Base-by-base conservation (phyloP, 2,888 invertebrate species). In the Dorcus hopei region DNA sequence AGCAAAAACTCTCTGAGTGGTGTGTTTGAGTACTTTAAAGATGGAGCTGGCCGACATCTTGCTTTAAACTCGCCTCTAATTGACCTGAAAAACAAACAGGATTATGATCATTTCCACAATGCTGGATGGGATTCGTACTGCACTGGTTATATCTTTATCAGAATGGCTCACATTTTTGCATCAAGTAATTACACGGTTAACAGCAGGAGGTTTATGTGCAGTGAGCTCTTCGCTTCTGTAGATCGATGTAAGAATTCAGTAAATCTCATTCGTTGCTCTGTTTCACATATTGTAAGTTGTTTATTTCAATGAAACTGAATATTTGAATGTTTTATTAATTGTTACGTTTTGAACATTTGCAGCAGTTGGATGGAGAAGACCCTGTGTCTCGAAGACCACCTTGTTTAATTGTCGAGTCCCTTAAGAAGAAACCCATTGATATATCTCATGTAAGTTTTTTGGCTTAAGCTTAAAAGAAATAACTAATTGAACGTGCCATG, bases 41-140 rank as follows among this genome's bases (percentile, higher is more conserved):
- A 83, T 57, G 80, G 80, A 0, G 74, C 76, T 8, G 81, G 81
- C 8, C 66, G 69, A 45, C 64, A 72, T 61, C 64, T 80, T 58
- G 72, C 70, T 1, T 43, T 76, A n/a, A 72, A 76, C 68, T 74
- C 80, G 4, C 82, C 82, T 3, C 47, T 63, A 7, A 78, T 81
- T 52, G 71, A 73, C 63, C 62, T 71, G 40, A 65, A 69, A 45
- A 65, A 68, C 14, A 58, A 65, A 7, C 59, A 64, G 6, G 64
- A 61, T 57, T 59, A 62, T 43, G 70, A 70, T 41, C 70, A 68
- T 39, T 80, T 77, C 68, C 93, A 93, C 68, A 87, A 91, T 71
- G 93, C 93, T n/a, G 92, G 90, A 1, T 93, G 89, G 86, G 93
- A 93, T 77, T 88, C 93, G 0, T 91, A 83, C 73, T 86, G 87